Evolutionary conservation across 2,113 vertebrate species (phyloP).

Genomic region (Oryzias woworae): DNA sequence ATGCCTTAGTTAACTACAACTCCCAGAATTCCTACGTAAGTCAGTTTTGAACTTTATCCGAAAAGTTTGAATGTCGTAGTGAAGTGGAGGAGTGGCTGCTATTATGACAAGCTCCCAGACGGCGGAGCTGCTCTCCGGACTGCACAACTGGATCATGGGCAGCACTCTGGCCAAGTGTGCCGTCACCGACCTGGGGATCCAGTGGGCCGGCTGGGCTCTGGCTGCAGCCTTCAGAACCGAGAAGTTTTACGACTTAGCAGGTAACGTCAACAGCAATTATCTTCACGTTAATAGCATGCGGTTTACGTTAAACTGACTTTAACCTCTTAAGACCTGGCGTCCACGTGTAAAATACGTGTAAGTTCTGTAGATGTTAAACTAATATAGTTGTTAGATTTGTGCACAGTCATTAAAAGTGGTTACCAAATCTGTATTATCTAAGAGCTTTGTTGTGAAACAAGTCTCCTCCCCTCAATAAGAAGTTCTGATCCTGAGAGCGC

Average conservation of each 20-base stretch:
- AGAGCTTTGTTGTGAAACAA: slow-evolving; percentile 63
- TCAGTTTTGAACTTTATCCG: slow-evolving; percentile 61
- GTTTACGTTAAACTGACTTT: too few species aligned
- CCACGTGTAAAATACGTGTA: too few species aligned
- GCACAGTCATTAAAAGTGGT: background rate
- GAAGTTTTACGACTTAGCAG: slow-evolving; percentile 81
- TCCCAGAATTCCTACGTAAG: slow-evolving; percentile 49
- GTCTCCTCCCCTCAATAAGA: background rate
- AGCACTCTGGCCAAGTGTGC: slow-evolving; percentile 66
- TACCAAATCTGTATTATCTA: slow-evolving; percentile 56
- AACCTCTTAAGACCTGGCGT: too few species aligned
- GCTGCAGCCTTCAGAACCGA: slow-evolving; percentile 75
- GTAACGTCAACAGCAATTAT: slow-evolving; percentile 43
- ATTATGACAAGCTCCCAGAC: slow-evolving; percentile 28
- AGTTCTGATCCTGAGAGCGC: background rate
- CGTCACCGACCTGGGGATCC: slow-evolving; percentile 65
- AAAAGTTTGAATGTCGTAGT: background rate
- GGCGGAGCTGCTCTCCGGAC: slow-evolving; percentile 21
- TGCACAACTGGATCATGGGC: slow-evolving; percentile 60
- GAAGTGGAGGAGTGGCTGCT: slow-evolving; percentile 22
- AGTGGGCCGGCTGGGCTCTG: slow-evolving; percentile 77
- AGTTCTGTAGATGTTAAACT: too few species aligned
- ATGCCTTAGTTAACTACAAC: slow-evolving; percentile 56
- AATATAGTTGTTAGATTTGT: background rate
- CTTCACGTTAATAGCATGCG: too few species aligned